A percentile compares a stretch with the other conserved stretches of the same genome.
Evolutionary conservation across 2,888 invertebrate species (phyloP).

Genomic region (Mechanitis messenoides): DNA sequence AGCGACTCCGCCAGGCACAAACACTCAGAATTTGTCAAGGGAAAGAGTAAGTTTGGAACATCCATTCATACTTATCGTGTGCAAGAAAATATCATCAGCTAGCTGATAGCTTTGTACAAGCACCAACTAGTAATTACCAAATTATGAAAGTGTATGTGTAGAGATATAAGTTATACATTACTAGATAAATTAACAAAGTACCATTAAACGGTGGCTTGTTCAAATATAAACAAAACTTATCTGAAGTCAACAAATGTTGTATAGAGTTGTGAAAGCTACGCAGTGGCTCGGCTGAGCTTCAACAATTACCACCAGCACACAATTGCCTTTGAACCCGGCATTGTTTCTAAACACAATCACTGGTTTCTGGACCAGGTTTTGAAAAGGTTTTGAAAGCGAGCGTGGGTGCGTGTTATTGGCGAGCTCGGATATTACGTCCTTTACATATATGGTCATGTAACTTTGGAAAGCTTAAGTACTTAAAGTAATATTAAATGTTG

Average conservation of each 20-base stretch:
- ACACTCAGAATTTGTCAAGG: conserved; percentile 84
- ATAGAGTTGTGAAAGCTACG: conserved; percentile 49
- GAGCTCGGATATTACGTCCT: conserved; percentile 28
- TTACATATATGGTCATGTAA: conserved; percentile 2
- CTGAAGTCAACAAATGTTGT: conserved; percentile 55
- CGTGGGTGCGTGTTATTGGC: conserved; percentile 34
- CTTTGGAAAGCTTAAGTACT: neutral
- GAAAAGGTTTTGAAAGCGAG: conserved; percentile 10
- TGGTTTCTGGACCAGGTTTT: conserved; percentile 1
- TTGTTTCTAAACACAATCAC: conserved; percentile 18
- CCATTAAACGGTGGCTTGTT: conserved; percentile 45
- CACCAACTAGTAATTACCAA: no score
- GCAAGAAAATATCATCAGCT: no score
- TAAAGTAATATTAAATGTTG: neutral
- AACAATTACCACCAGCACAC: conserved; percentile 8
- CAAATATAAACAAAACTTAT: conserved; percentile 67
- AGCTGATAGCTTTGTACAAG: no score
- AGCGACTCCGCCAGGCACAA: conserved; percentile 56
- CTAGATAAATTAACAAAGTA: conserved; percentile 5
- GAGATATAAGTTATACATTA: neutral
- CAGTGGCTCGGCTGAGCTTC: conserved; percentile 7
- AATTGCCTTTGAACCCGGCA: conserved; percentile 14
- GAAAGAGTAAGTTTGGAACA: conserved; percentile 81
- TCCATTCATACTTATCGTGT: no score
- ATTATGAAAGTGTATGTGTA: no score